Evolutionary conservation across 2,113 vertebrate species (phyloP).

Genomic region (Oplegnathus fasciatus): DNA sequence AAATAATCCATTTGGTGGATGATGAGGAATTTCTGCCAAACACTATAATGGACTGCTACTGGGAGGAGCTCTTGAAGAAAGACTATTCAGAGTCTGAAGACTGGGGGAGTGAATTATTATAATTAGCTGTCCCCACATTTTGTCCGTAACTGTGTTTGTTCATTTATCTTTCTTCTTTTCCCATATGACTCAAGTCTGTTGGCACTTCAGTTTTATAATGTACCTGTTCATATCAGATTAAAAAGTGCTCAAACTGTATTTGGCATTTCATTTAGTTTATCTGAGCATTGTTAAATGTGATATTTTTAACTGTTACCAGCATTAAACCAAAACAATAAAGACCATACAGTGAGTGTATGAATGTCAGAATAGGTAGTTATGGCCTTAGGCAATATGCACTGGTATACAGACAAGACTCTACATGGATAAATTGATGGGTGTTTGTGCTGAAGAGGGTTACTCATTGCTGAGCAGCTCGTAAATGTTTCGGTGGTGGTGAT

Average conservation of each 20-base stretch:
- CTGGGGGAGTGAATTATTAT: constrained; percentile 49
- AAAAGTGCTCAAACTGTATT: neutral
- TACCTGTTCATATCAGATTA: neutral
- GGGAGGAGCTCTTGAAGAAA: constrained; percentile 82
- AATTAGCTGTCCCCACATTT: neutral
- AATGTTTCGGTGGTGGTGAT: constrained; percentile 21
- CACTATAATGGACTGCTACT: constrained; percentile 86
- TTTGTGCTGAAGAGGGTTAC: neutral
- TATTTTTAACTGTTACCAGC: neutral
- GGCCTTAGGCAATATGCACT: neutral
- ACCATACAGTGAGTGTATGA: neutral
- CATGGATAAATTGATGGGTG: neutral
- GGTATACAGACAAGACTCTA: neutral
- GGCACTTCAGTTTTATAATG: neutral
- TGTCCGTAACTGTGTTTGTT: neutral
- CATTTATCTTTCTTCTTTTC: neutral
- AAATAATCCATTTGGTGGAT: constrained; percentile 76
- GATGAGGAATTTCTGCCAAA: constrained; percentile 89
- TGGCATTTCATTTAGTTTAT: neutral
- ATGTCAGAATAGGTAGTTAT: neutral
- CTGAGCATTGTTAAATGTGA: neutral
- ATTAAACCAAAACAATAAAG: neutral
- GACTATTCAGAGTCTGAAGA: constrained; percentile 48
- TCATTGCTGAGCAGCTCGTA: constrained; percentile 5
- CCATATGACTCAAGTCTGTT: neutral